These are phyloP conservation scores for Alosa alosa DNA, from an alignment of 2,113 vertebrate genomes.

Conservation along the genomic window DNA sequence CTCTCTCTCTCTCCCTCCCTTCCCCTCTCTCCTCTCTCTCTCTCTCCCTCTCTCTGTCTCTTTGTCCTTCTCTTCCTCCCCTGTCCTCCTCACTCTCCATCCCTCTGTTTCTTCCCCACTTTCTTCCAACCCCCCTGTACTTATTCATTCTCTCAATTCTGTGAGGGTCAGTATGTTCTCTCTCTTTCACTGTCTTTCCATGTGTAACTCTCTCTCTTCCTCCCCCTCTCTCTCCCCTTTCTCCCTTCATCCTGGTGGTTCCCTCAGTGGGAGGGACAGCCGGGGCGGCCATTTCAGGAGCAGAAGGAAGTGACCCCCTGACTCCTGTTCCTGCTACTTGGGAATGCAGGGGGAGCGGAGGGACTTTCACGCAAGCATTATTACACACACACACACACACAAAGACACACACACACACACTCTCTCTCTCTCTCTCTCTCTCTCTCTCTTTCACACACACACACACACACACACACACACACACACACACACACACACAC, in stretches of 20 bases:
- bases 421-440: no score
- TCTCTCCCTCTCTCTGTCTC: constrained; percentile 33
- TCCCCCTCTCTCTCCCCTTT: neutral
- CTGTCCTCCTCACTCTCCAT: constrained; percentile 30
- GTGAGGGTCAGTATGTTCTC: neutral
- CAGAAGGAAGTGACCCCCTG: neutral
- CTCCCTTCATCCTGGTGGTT: neutral
- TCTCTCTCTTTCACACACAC: no score
- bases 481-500: no score
- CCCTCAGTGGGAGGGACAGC: neutral
- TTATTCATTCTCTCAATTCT: neutral
- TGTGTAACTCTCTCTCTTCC: no score
- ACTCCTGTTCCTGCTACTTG: neutral
- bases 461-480: no score
- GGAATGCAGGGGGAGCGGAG: neutral
- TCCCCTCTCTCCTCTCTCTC: constrained; percentile 15
- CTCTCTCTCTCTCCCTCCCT: neutral
- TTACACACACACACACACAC: no score
- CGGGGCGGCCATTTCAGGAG: neutral
- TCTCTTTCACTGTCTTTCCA: neutral
- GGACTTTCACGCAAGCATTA: no score
- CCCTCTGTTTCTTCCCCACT: constrained; percentile 24
- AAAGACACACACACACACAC: no score
- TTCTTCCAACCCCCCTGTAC: constrained; percentile 9
- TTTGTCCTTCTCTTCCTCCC: constrained; percentile 24